Base-by-base conservation (phyloP, 2,888 invertebrate species). In the Amiota mariae region DNA sequence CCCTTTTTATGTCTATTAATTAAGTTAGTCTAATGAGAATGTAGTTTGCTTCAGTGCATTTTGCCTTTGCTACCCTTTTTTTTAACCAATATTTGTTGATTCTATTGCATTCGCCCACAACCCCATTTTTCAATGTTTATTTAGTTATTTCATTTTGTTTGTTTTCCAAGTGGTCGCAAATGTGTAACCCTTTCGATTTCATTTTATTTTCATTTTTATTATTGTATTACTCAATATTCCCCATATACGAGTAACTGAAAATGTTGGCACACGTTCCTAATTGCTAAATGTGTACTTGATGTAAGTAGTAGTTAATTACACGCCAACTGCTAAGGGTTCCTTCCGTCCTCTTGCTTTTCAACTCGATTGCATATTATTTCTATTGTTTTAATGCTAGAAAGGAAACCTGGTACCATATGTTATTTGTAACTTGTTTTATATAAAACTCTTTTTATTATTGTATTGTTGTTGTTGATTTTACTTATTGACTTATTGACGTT, bases 401-500 rank as follows among this genome's bases (percentile, higher is more conserved):
- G 63, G 24, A 59, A 61, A 68, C 72, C 77, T 75, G 76, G 73
- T 61, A 72, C 70, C 73, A 75, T 77, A 73, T 75, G 75, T 48
- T 36, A 36, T 36, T 36, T 74, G 75, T 63, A 10, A 1, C 54
- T 20, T 59, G 63, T 63, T 63, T 36, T 46, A 13, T 66, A n/a
- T n/a, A n/a, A n/a, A 71, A 73, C 74, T 73, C 75, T 74, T 15
- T 13, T 36, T 20, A 72, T 49, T 64, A 70, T 51, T 61, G 3
- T 59, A 12, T 11, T 81, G 51, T 75, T 75, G 66, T 78, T 84
- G 84, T 80, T 85, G 85, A 81, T 84, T 85, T 71, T n/a, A n/a
- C n/a, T n/a, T n/a, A n/a, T n/a, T 84, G 84, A 84, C 81, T 77
- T 82, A 85, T 82, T 85, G 85, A 84, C 83, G 75, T 84, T 85